Conservation (phyloP, 2,113 vertebrate genomes). For the Mirza zaza region DNA sequence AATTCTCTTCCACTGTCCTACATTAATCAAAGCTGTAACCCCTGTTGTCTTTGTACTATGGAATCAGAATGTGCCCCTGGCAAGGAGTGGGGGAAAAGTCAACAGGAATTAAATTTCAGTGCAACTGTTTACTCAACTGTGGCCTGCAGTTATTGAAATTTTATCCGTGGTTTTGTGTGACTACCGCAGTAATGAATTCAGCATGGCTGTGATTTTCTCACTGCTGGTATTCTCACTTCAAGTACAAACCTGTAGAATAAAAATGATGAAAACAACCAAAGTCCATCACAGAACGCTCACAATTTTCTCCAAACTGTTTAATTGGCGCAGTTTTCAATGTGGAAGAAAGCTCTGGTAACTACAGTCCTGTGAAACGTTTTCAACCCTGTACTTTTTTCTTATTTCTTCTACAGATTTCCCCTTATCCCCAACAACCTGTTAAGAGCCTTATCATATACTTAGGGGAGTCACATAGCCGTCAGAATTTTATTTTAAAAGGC, state of each 20-base stretch:
- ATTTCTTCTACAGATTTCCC: constrained; percentile 55
- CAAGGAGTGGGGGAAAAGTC: constrained; percentile 97
- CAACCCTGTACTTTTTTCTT: background rate
- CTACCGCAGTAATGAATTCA: constrained; percentile 98
- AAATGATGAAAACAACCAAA: constrained; percentile 81
- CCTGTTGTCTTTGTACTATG: constrained; percentile 94
- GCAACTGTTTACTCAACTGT: constrained; percentile 99
- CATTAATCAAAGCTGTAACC: constrained; percentile 97
- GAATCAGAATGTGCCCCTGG: constrained; percentile 97
- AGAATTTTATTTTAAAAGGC: constrained; percentile 76
- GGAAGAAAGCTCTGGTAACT: background rate
- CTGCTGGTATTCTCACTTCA: constrained; percentile 91
- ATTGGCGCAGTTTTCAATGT: constrained; percentile 73
- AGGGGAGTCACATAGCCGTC: constrained; percentile 70
- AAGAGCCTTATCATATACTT: constrained; percentile 69
- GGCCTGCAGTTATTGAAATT: constrained; percentile 99
- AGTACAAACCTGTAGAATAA: constrained; percentile 86
- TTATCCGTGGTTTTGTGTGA: constrained; percentile 99
- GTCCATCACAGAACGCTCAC: constrained; percentile 59
- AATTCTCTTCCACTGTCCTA: constrained; percentile 88
- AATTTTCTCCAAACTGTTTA: constrained; percentile 75
- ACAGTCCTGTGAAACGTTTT: background rate
- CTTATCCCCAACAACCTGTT: constrained; percentile 78
- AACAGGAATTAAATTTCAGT: constrained; percentile 99
- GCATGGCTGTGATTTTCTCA: constrained; percentile 95